These are phyloP conservation scores for Taeniopygia guttata DNA, from an alignment of 2,797 vertebrate genomes.

Conservation along the genomic window DNA sequence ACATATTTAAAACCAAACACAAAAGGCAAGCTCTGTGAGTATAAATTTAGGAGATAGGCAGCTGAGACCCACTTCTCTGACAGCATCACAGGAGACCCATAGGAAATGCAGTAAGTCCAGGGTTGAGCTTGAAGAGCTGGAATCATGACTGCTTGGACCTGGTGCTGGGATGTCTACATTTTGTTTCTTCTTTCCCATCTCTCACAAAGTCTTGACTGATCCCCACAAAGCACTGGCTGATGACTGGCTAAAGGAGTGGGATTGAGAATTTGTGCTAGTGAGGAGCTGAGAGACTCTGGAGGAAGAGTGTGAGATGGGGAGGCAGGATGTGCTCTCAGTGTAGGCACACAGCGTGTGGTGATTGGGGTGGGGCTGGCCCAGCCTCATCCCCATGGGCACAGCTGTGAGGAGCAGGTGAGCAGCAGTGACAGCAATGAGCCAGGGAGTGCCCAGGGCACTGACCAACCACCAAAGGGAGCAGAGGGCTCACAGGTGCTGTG, in stretches of 20 bases:
- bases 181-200: neutral
- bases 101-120: neutral
- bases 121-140: neutral
- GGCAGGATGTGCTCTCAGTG: neutral
- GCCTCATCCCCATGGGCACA: neutral
- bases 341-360: neutral
- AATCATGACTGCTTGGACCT: neutral
- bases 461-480: neutral
- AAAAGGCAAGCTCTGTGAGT: neutral
- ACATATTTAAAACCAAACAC: neutral
- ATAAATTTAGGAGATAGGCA: neutral
- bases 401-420: neutral
- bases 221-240: rapidly evolving
- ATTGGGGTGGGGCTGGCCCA: neutral
- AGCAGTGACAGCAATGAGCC: neutral
- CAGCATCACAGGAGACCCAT: neutral
- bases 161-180: rapidly evolving
- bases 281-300: neutral
- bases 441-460: neutral
- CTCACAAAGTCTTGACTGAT: neutral
- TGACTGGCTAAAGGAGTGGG: neutral
- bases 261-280: neutral
- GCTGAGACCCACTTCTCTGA: neutral
- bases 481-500: neutral
- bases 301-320: neutral